Percentiles rank a stretch among this genome's conserved stretches.
Conservation (phyloP, 2,797 vertebrate genomes). For the Lepidocolaptes lacrymiger region DNA sequence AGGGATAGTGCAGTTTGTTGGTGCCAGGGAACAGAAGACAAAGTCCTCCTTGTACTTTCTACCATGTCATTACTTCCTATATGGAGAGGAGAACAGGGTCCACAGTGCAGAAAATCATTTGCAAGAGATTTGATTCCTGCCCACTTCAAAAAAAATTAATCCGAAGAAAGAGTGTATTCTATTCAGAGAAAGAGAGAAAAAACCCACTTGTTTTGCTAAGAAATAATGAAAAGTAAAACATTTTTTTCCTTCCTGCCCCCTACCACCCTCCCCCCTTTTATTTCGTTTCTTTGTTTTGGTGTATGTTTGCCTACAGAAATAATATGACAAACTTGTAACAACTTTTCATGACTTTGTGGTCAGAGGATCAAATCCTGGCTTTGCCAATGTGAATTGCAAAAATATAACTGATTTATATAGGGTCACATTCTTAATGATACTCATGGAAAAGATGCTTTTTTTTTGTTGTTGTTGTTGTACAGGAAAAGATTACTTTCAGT, state of each 20-base stretch:
- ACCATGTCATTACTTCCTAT: not conserved
- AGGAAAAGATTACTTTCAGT: not conserved
- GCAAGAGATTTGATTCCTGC: not conserved
- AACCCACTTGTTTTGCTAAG: not conserved
- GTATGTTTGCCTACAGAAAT: not conserved
- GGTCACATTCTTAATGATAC: not conserved
- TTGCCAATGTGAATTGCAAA: not conserved
- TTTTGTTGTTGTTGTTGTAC: not conserved
- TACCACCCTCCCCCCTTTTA: not conserved
- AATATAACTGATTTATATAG: not conserved
- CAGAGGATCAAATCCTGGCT: not conserved
- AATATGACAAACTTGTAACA: not conserved
- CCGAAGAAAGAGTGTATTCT: not conserved
- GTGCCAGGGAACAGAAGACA: not conserved
- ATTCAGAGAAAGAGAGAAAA: not conserved
- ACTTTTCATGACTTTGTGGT: not conserved
- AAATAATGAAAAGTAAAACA: not conserved
- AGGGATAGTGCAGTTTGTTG: not conserved
- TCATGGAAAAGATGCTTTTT: not conserved
- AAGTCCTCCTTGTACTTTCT: not conserved
- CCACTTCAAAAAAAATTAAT: not conserved
- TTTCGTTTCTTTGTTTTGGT: not conserved
- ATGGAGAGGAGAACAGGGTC: not conserved
- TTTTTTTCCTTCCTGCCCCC: rapidly evolving
- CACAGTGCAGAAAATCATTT: not conserved